Conservation (phyloP, 2,888 invertebrate species). For the Neoitamus cyanurus region DNA sequence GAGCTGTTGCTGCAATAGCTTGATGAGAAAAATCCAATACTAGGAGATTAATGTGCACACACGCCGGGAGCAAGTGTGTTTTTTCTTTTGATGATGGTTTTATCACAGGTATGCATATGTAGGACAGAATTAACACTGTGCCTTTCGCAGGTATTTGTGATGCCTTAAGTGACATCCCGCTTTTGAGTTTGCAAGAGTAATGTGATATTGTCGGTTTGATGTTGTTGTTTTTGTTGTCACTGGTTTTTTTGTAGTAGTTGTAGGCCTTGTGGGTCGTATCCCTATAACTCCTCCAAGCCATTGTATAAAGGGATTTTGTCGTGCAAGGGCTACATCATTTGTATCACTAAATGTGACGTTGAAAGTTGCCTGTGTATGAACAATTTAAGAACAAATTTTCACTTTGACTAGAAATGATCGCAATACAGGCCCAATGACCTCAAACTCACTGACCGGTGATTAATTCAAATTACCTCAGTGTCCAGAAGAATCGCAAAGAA, state of each 20-base stretch:
- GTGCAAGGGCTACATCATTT: not conserved
- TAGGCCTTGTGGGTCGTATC: not conserved
- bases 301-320: constrained; percentile 61
- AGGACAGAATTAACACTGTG: too few relatives aligned
- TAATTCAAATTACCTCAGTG: not conserved
- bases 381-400: not conserved
- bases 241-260: constrained; percentile 57
- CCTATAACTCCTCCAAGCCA: constrained; percentile 66
- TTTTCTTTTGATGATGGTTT: too few relatives aligned
- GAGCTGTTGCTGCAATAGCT: too few relatives aligned
- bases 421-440: not conserved
- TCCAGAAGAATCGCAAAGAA: not conserved
- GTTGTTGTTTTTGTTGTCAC: constrained; percentile 59
- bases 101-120: too few relatives aligned
- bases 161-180: too few relatives aligned
- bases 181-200: constrained; percentile 55
- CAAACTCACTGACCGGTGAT: not conserved
- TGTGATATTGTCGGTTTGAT: constrained; percentile 61
- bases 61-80: too few relatives aligned
- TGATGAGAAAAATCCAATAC: too few relatives aligned
- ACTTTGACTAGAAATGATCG: not conserved
- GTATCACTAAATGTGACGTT: not conserved
- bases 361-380: not conserved
- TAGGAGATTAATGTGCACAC: too few relatives aligned
- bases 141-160: too few relatives aligned